Evolutionary conservation across 2,888 invertebrate species (phyloP), one percentile per base, ranked within the genome.

Genomic region (Lepidochitona cinerea): DNA sequence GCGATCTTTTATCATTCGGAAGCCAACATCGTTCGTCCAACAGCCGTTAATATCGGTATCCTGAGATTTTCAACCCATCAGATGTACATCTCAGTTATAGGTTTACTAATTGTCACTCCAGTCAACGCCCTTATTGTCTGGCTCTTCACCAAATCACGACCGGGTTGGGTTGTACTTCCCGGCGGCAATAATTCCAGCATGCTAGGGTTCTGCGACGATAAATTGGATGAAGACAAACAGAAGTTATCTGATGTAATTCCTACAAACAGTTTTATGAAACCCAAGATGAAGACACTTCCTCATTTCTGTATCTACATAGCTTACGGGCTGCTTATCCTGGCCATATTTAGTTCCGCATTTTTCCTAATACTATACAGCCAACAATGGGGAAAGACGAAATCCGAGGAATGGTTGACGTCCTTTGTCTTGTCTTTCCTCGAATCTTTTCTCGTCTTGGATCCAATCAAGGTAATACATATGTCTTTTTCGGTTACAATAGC

Each of bases 1-100:
- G 91, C 91, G 26, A 89, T 91, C 89, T 91, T 89, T 84, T 91
- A 89, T 75, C 73, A 78, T 26, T 75, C 81, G 1, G 75, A 76
- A 7, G 49, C 71, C 1, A 74, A 81, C 26, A 77, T 77, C 52
- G 69, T 23, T 0, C 37, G 69, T 12, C 53, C 67, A 37, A 74
- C 74, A 54, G 72, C 72, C 35, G 70, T 76, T 14, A 52, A 72
- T n/a, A 59, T 82, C 33, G 82, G 82, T 6, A 71, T 73, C 26
- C 52, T 82, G 26, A 36, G 72, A 3, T 71, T 81, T n/a, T 79
- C 81, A 9, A 52, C 74, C 12, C 65, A 68, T 4, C 75, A 82
- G 76, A 71, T 85, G 7, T 83, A 78, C 54, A 75, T 82, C 5
- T 83, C 83, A 7, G 29, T 84, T 23, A 78, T 84, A 0, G 83